These are phyloP conservation scores for Coptodon bakossiorum DNA, from an alignment of 2,113 vertebrate genomes.

Conservation along the genomic window DNA sequence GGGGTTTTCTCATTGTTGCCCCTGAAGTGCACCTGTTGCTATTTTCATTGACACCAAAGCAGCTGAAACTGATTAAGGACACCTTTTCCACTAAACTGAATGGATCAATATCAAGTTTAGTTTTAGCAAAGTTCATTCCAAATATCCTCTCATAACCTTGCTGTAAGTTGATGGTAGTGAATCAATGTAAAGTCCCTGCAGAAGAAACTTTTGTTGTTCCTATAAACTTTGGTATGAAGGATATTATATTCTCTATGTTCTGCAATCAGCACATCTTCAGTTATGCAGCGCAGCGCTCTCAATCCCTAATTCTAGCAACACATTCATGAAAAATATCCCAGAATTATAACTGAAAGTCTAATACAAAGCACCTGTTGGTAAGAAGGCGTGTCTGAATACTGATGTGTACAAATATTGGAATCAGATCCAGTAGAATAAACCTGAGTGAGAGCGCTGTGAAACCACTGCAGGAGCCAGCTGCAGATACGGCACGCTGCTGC, in stretches of 20 bases:
- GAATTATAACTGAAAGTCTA: not conserved
- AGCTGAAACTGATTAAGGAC: not conserved
- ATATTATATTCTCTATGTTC: not conserved
- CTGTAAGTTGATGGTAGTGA: not conserved
- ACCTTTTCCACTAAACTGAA: not conserved
- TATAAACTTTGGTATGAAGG: not conserved
- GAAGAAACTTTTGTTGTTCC: not conserved
- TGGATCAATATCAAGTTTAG: not conserved
- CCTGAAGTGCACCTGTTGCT: not conserved
- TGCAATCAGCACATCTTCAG: not conserved
- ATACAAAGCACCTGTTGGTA: not conserved
- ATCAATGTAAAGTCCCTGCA: not conserved
- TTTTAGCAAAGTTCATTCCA: not conserved
- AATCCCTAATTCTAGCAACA: not conserved
- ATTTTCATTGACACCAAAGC: not conserved
- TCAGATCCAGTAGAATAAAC: not conserved
- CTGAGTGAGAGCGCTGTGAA: not conserved
- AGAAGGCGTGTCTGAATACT: not conserved
- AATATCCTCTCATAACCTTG: not conserved
- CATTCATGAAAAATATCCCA: not conserved
- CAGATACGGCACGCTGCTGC: not conserved
- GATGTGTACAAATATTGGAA: not conserved
- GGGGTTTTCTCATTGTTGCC: not conserved
- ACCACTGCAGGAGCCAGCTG: not conserved
- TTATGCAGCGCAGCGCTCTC: not conserved